Conservation (phyloP, 2,113 vertebrate genomes). For the Eolophus roseicapilla region DNA sequence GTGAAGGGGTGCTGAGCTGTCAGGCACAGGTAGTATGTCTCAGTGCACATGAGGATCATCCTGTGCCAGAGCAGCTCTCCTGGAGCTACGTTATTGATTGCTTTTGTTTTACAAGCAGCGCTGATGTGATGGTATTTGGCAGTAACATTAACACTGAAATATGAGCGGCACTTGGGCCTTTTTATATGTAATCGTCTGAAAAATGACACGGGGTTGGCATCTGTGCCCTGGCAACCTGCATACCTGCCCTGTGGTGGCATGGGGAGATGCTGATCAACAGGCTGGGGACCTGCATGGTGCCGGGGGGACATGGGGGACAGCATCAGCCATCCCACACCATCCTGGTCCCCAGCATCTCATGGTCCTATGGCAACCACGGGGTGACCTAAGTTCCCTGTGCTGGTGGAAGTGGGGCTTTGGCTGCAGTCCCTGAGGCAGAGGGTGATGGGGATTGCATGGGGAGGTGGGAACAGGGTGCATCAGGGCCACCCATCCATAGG, state of each 20-base stretch:
- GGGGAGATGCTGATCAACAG: neutral
- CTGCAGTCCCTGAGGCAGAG: neutral
- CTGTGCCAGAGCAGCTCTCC: neutral
- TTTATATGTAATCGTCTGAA: slow-evolving; percentile 41
- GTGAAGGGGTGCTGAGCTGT: neutral
- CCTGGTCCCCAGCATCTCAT: accelerated
- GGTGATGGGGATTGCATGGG: accelerated
- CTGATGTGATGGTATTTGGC: slow-evolving; percentile 41
- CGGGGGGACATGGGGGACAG: neutral
- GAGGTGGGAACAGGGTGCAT: neutral
- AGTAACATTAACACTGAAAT: slow-evolving; percentile 50
- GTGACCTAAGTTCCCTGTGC: neutral
- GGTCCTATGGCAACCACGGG: neutral
- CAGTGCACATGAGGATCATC: neutral
- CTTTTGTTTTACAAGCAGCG: neutral
- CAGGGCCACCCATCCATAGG: neutral
- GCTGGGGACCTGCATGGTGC: neutral
- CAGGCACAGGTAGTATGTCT: accelerated
- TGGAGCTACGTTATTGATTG: neutral
- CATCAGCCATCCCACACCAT: accelerated
- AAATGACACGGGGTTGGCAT: neutral
- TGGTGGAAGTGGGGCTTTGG: neutral
- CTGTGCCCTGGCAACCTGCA: neutral
- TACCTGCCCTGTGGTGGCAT: accelerated
- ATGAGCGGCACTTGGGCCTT: neutral